Evolutionary conservation across 2,888 invertebrate species (phyloP).

Genomic region (Megastigmus dorsalis): DNA sequence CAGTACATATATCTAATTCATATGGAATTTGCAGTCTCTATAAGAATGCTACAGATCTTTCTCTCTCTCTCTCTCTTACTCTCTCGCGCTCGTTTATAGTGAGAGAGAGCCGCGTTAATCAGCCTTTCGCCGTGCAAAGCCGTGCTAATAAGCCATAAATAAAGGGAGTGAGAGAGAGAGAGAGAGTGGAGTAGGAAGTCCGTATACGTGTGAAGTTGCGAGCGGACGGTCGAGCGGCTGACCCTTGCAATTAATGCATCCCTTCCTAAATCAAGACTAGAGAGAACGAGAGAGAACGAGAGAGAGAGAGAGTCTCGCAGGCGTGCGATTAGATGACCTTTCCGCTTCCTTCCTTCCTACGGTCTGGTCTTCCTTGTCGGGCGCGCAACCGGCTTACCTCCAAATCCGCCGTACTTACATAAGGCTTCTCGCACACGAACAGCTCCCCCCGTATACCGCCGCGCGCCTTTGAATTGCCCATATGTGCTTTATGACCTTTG

Average conservation of each 20-base stretch:
- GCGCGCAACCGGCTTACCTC: too few relatives aligned
- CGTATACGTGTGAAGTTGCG: background rate
- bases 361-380: too few relatives aligned
- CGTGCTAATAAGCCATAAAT: constrained; percentile 69
- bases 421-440: too few relatives aligned
- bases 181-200: background rate
- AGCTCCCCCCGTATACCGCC: too few relatives aligned
- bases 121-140: constrained; percentile 59
- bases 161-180: constrained; percentile 57
- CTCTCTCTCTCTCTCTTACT: too few relatives aligned
- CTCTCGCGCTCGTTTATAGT: background rate
- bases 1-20: too few relatives aligned
- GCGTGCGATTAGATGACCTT: constrained; percentile 64
- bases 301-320: background rate
- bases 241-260: constrained; percentile 71
- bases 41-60: too few relatives aligned
- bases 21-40: too few relatives aligned
- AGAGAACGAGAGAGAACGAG: too few relatives aligned
- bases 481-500: too few relatives aligned
- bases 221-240: constrained; percentile 62
- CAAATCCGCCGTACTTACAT: too few relatives aligned
- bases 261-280: constrained; percentile 71
- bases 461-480: too few relatives aligned
- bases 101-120: constrained; percentile 61
- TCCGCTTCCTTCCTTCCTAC: constrained; percentile 40